Evolutionary conservation across 2,888 invertebrate species (phyloP), one percentile per base, ranked within the genome.

Genomic region (Drosophila paranaensis): DNA sequence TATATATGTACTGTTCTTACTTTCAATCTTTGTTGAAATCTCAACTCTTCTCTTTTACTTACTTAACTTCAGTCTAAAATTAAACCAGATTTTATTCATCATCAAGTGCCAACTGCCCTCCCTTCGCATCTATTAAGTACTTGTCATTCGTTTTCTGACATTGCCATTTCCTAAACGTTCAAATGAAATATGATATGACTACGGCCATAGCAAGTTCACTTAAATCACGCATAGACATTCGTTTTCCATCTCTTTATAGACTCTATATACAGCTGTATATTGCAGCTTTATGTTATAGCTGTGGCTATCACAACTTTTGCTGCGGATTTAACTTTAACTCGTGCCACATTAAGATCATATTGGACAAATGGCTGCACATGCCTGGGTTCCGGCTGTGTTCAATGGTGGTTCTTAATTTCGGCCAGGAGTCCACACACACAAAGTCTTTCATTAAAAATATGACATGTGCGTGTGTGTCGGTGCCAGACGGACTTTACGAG

Each of bases 401-500:
- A 50, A 42, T 72, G 58, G 62, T 46, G 60, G 58, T 10, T 55
- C 53, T 65, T 67, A 67, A 74, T 63, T 78, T 75, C 35, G 61
- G 62, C 16, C 68, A 25, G 62, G 61, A 65, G 55, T 48, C 55
- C 74, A 57, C 35, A 60, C 14, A 5, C 30, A 11, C 30, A 30
- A 6, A 46, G 61, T 51, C 51, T 79, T 81, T 80, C 73, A 79
- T 80, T 80, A 81, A 79, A 80, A 78, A 69, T 81, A 79, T 73
- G 76, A 63, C 58, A 71, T 67, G 56, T 73, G 39, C 46, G 53
- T 60, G 57, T 57, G 64, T 63, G 50, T 42, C 42, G 51, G 50
- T 54, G 56, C 43, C 56, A 50, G 56, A 76, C 58, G 69, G 57
- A 67, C 74, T 63, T 78, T 87, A 84, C 79, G 82, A 82, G 57